These are phyloP conservation scores for Tapera naevia DNA, from an alignment of 2,797 vertebrate species.

Conservation along the genomic window DNA sequence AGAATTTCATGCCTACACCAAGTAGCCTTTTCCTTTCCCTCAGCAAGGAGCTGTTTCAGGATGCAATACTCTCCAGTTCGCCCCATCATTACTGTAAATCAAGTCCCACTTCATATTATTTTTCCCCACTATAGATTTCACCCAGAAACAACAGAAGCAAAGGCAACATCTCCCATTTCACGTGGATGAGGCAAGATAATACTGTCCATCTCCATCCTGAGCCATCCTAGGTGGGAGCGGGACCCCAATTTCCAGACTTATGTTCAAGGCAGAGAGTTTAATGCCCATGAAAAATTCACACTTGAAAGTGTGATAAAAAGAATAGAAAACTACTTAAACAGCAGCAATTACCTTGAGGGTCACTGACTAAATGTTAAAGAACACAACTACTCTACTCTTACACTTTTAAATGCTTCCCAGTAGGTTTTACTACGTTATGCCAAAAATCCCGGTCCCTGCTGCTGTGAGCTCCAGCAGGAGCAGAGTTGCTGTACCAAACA, in stretches of 20 bases:
- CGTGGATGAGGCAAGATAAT: fast-evolving
- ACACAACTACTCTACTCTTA: neutral
- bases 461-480: neutral
- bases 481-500: neutral
- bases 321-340: neutral
- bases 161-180: neutral
- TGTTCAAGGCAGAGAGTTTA: neutral
- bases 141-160: neutral
- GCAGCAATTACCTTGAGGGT: neutral
- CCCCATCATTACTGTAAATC: neutral
- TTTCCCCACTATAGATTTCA: neutral
- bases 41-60: neutral
- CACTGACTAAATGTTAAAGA: neutral
- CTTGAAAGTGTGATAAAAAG: neutral
- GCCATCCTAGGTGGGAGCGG: neutral
- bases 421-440: neutral
- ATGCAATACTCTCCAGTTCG: neutral
- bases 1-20: neutral
- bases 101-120: neutral
- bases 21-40: neutral
- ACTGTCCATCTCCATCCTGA: neutral
- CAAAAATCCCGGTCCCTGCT: neutral
- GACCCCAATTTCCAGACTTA: neutral
- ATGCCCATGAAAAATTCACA: neutral
- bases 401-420: neutral